Percentiles rank a stretch among this genome's conserved stretches.
phyloP scores from a whole-genome alignment of 2,797 vertebrate species.

The Momotus momota region DNA sequence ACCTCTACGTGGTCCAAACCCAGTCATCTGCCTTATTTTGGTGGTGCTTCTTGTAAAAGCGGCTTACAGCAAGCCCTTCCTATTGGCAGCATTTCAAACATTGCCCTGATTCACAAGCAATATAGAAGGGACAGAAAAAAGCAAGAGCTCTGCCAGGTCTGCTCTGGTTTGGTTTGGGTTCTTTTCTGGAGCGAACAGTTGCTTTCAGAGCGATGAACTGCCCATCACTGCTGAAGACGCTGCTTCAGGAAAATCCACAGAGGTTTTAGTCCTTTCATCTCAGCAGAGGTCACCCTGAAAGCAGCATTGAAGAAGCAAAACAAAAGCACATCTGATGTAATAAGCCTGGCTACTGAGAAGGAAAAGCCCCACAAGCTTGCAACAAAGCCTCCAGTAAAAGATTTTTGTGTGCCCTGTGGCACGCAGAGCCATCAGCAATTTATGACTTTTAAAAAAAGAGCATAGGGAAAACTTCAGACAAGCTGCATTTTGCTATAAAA shows the following conservation, averaged over 20 bases:
- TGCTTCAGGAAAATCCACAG: conserved; percentile 2
- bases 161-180: neutral
- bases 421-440: neutral
- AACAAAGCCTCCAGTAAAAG: conserved; percentile 35
- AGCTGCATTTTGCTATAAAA: neutral
- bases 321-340: conserved; percentile 18
- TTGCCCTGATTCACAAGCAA: neutral
- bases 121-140: neutral
- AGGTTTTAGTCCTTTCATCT: conserved; percentile 38
- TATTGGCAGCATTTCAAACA: neutral
- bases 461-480: neutral
- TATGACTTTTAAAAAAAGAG: neutral
- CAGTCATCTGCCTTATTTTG: neutral
- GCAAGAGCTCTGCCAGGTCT: neutral
- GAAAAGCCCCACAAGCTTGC: neutral
- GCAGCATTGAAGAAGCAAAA: neutral
- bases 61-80: neutral
- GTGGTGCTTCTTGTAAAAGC: neutral
- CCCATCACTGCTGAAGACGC: neutral
- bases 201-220: neutral
- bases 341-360: neutral
- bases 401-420: neutral
- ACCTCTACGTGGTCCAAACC: neutral
- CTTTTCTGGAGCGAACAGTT: neutral
- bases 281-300: conserved; percentile 53